phyloP scores from a whole-genome alignment of 2,888 invertebrate genomes.

The Megamerina dolium region DNA sequence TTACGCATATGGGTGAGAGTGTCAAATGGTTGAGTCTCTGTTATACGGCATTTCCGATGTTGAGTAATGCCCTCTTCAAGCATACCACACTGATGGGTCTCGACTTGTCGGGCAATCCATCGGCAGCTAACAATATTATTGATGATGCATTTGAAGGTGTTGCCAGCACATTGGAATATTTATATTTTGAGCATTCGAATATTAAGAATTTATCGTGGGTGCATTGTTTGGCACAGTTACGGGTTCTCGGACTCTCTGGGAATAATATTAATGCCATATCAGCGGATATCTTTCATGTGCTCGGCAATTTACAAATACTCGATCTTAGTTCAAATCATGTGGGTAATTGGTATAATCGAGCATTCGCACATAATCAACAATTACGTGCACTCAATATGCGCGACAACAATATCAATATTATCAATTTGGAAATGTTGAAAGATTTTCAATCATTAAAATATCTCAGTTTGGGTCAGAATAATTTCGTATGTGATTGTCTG shows the following conservation, averaged over 20 bases:
- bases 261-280: conserved; percentile 52
- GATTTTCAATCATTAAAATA: conserved; percentile 52
- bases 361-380: conserved; percentile 46
- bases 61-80: conserved; percentile 47
- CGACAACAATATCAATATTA: conserved; percentile 55
- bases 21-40: conserved; percentile 50
- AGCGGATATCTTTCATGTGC: conserved; percentile 31
- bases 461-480: conserved; percentile 54
- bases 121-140: conserved; percentile 38
- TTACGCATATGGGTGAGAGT: conserved; percentile 35
- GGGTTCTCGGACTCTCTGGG: conserved; percentile 50
- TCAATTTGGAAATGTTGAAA: conserved; percentile 54
- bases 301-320: conserved; percentile 51
- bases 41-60: conserved; percentile 46
- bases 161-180: conserved; percentile 47
- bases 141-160: conserved; percentile 48
- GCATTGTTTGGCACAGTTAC: conserved; percentile 46
- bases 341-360: conserved; percentile 52
- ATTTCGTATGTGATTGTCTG: conserved; percentile 57
- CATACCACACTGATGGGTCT: conserved; percentile 50
- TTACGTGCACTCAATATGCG: conserved; percentile 51
- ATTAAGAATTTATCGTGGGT: conserved; percentile 48
- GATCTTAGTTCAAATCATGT: conserved; percentile 55
- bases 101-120: conserved; percentile 55
- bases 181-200: conserved; percentile 50